Base-by-base conservation (phyloP, 2,888 invertebrate species). In the Pterobdella sp. region DNA sequence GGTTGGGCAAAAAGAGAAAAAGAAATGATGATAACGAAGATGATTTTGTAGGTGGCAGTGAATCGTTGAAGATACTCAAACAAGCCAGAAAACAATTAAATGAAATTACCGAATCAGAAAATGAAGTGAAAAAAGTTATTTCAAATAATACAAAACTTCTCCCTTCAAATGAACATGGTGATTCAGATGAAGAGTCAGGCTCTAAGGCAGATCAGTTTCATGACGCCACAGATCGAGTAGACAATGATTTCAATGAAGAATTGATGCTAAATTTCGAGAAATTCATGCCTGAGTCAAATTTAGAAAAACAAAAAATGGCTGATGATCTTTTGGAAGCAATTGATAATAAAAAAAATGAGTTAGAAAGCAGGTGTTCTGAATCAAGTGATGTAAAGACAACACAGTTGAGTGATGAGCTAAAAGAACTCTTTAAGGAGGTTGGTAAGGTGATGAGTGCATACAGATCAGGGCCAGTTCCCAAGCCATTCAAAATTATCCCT, bases 401-500 rank as follows among this genome's bases (percentile, higher is more conserved):
- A 65, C n/a, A 26, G 18, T 34, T 65, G 32, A 65, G 66, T 35
- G 66, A 65, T 32, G 35, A 32, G 66, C 18, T 34, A 34, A 65
- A 34, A 29, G 35, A 65, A 34, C 32, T 65, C n/a, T 65, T 65
- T n/a, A 65, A 34, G 66, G 66, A 65, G 72, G 93, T 97, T 0
- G 86, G 91, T 77, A 90, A 92, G 83, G 91, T 97, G 1, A 86
- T 99, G 79, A 79, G 83, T 0, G 90, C 90, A 79, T 98, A 96
- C 83, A 88, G 97, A 76, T 93, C 92, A 82, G 98, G 98, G 34
- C 95, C 94, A 86, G 86, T 99, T 49, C 98, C 98, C 0, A 97
- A 98, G 84, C 94, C 96, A 0, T 97, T 98, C 83, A 98, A 99
- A 87, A 90, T 95, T 81, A 89, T 98, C 76, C 97, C 97, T 1